Conservation (phyloP, 2,797 vertebrate species). For the Catamblyrhynchus diadema region DNA sequence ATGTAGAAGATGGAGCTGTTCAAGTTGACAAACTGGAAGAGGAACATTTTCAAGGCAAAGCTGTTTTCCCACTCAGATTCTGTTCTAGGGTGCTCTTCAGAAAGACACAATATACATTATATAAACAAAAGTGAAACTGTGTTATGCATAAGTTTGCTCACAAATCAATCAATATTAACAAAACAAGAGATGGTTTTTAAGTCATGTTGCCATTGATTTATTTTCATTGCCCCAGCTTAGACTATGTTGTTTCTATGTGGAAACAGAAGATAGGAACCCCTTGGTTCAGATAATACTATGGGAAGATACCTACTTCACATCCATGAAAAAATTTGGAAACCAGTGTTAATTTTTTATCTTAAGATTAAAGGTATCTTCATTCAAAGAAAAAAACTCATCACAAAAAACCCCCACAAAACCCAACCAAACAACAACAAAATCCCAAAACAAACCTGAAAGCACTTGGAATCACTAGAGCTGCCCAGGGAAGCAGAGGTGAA, state of each 20-base stretch:
- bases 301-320: not conserved
- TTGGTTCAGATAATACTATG: not conserved
- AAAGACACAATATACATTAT: not conserved
- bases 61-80: conserved; percentile 99
- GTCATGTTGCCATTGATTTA: not conserved
- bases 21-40: conserved; percentile 98
- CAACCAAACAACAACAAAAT: not conserved
- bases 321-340: not conserved
- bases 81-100: conserved; percentile 92
- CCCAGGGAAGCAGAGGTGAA: not conserved
- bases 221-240: not conserved
- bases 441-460: not conserved
- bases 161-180: not conserved
- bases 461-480: not conserved
- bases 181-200: not conserved
- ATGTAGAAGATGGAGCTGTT: conserved; percentile 99
- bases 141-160: not conserved
- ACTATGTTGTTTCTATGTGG: not conserved
- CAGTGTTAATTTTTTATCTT: not conserved
- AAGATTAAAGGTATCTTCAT: not conserved
- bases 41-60: conserved; percentile 98
- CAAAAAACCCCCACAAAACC: not conserved
- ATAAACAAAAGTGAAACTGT: not conserved
- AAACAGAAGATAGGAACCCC: not conserved
- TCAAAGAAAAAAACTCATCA: not conserved